These are phyloP conservation scores for Syrista parreyssii DNA, from an alignment of 2,888 invertebrate genomes.

Conservation along the genomic window DNA sequence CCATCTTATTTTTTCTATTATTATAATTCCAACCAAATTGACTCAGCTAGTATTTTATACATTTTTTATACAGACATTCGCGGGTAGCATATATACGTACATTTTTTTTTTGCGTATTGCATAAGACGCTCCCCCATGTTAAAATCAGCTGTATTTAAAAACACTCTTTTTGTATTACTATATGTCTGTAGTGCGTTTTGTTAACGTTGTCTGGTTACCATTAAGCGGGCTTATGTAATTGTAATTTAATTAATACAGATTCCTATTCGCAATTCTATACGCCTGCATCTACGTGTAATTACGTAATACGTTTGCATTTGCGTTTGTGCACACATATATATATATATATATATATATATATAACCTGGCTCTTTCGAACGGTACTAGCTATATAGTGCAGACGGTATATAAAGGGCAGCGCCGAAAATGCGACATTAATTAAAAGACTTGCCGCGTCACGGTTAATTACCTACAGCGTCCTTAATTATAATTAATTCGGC, in stretches of 20 bases:
- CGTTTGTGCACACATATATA: too few relatives aligned
- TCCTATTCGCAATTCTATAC: not conserved
- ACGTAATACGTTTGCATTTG: not conserved
- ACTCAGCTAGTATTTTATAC: not conserved
- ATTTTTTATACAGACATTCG: not conserved
- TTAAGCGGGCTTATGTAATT: not conserved
- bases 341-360: too few relatives aligned
- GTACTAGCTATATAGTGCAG: not conserved
- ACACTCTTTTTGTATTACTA: not conserved
- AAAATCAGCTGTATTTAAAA: not conserved
- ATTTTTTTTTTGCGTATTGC: not conserved
- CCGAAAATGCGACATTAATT: not conserved
- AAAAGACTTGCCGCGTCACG: not conserved
- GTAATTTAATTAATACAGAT: not conserved
- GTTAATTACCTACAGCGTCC: not conserved
- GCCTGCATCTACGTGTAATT: not conserved
- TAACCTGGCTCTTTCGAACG: too few relatives aligned
- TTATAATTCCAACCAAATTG: too few relatives aligned
- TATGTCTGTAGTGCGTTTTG: not conserved
- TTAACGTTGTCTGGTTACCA: not conserved
- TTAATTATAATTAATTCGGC: not conserved
- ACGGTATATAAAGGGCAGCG: not conserved
- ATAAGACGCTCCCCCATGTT: not conserved
- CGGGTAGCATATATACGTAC: not conserved
- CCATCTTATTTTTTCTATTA: too few relatives aligned